These are phyloP conservation scores for Coptotermes formosanus DNA, from an alignment of 1,140 invertebrate genomes.

Conservation along the genomic window DNA sequence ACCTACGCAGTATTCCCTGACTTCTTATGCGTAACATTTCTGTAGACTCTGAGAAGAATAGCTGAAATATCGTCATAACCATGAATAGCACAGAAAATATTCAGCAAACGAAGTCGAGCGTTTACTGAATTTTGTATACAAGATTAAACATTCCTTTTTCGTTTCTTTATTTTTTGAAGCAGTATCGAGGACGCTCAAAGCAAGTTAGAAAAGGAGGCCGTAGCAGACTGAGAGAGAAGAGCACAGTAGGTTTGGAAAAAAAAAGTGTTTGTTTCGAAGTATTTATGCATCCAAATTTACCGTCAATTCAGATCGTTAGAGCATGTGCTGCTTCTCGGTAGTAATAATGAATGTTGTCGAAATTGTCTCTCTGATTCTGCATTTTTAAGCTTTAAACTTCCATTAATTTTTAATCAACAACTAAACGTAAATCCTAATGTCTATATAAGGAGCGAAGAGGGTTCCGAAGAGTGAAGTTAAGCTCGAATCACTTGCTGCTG, in stretches of 20 bases:
- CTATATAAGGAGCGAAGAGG: too few species aligned
- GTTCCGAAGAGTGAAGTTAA: too few species aligned
- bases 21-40: background rate
- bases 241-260: background rate
- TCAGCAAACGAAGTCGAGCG: background rate
- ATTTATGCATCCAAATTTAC: too few species aligned
- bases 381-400: too few species aligned
- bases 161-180: background rate
- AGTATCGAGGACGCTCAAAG: background rate
- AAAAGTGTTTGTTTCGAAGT: background rate
- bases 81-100: background rate
- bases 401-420: too few species aligned
- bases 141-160: conserved; percentile 19
- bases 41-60: background rate
- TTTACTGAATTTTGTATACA: conserved; percentile 17
- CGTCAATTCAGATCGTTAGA: too few species aligned
- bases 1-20: background rate
- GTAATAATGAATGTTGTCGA: too few species aligned
- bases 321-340: too few species aligned
- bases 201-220: background rate
- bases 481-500: too few species aligned
- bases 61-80: background rate
- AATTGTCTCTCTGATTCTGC: too few species aligned
- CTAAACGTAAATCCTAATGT: too few species aligned
- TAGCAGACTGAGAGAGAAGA: background rate